Conservation (phyloP, 2,113 vertebrate genomes). For the Beaufortia kweichowensis region DNA sequence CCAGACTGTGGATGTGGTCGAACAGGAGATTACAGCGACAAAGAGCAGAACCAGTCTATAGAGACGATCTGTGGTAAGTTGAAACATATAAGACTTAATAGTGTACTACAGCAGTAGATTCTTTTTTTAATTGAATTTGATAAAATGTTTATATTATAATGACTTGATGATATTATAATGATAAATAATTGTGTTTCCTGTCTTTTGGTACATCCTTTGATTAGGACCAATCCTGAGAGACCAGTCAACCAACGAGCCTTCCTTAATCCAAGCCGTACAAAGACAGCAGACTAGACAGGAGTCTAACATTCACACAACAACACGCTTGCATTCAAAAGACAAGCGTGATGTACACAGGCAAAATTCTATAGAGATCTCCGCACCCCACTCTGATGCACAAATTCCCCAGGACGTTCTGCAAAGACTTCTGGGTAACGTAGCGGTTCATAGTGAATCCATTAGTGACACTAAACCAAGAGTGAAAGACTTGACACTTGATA, state of each 20-base stretch:
- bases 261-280: slow-evolving; percentile 25
- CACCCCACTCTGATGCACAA: slow-evolving; percentile 9
- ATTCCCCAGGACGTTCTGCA: slow-evolving; percentile 38
- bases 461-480: slow-evolving; percentile 24
- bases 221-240: slow-evolving; percentile 54
- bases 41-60: slow-evolving; percentile 16
- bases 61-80: slow-evolving; percentile 36
- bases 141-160: no score
- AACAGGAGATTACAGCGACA: slow-evolving; percentile 10
- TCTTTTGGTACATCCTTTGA: slow-evolving; percentile 35
- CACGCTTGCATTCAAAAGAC: slow-evolving; percentile 5
- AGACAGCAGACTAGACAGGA: slow-evolving; percentile 33
- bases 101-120: no score
- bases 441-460: slow-evolving; percentile 17
- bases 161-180: background rate
- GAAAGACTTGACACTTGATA: slow-evolving; percentile 34
- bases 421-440: slow-evolving; percentile 15
- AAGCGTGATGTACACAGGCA: slow-evolving; percentile 9
- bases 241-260: slow-evolving; percentile 38
- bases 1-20: slow-evolving; percentile 53
- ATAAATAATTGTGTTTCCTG: background rate
- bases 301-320: slow-evolving; percentile 10
- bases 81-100: background rate
- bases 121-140: no score
- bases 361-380: slow-evolving; percentile 31